A percentile compares a stretch with the other conserved stretches of the same genome.
Conservation (phyloP, 1,140 invertebrate species). For the Xylocopa sonorina region DNA sequence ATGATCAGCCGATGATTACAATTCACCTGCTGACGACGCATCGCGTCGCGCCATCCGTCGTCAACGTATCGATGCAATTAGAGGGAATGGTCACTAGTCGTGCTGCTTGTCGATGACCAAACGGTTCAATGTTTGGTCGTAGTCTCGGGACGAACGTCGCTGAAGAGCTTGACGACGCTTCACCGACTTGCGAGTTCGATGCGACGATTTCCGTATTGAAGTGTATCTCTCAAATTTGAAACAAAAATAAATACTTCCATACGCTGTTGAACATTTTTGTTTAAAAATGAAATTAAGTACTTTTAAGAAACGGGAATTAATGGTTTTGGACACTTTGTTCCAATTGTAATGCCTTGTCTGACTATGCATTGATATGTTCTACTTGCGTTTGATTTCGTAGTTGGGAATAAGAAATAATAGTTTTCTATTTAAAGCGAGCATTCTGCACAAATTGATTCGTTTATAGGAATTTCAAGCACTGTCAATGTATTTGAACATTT, state of each 20-base stretch:
- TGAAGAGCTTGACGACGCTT: neutral
- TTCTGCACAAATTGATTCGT: too few relatives aligned
- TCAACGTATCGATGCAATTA: constrained; percentile 22
- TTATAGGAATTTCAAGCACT: too few relatives aligned
- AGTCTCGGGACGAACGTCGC: neutral
- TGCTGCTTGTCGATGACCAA: neutral
- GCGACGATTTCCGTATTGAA: neutral
- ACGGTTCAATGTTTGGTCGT: neutral
- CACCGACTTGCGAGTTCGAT: neutral
- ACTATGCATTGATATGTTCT: neutral
- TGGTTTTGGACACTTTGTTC: too few relatives aligned
- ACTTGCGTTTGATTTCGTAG: neutral
- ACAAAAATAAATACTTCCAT: too few relatives aligned
- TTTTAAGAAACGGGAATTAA: neutral
- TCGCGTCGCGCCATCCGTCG: constrained; percentile 30
- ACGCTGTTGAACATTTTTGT: too few relatives aligned
- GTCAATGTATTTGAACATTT: too few relatives aligned
- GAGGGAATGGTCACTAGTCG: constrained; percentile 6
- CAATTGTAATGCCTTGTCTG: neutral
- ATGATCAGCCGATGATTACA: constrained; percentile 18
- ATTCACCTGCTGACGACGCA: constrained; percentile 52
- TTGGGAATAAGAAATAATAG: neutral
- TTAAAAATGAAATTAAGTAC: too few relatives aligned
- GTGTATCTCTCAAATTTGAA: neutral
- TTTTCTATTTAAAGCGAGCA: neutral